These are phyloP conservation scores for Labia minor DNA, from an alignment of 2,888 invertebrate genomes.

Conservation along the genomic window DNA sequence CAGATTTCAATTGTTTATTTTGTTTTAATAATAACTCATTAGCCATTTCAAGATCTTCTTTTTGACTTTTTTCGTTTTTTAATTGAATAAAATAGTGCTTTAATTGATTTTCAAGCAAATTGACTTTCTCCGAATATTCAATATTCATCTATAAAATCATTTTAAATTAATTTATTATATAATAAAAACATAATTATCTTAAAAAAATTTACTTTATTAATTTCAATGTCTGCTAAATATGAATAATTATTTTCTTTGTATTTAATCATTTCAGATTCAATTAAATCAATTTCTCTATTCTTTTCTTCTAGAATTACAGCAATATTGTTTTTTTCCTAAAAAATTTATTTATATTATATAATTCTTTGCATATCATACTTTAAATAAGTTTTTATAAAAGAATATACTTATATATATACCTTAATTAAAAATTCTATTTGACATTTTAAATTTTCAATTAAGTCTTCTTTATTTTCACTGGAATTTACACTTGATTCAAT, in stretches of 20 bases:
- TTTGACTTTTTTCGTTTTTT: conserved; percentile 27
- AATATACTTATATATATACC: conserved; percentile 27
- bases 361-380: too few species aligned
- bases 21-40: conserved; percentile 30
- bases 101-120: conserved; percentile 29
- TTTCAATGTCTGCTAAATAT: conserved; percentile 16
- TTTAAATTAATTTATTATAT: conserved; percentile 16
- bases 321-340: not conserved
- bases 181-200: conserved; percentile 14
- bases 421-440: conserved; percentile 35
- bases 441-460: conserved; percentile 34
- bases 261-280: not conserved
- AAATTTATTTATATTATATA: too few species aligned
- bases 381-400: not conserved
- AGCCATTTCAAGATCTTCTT: conserved; percentile 29
- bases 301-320: not conserved
- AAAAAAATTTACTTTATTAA: conserved; percentile 18
- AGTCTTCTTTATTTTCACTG: conserved; percentile 30
- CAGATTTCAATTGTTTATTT: conserved; percentile 27
- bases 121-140: conserved; percentile 25
- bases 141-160: not conserved
- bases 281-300: not conserved
- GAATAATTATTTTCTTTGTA: conserved; percentile 33
- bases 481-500: conserved; percentile 27
- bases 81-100: conserved; percentile 29